Percentiles rank a stretch among this genome's conserved stretches.
These are phyloP conservation scores for Oligia fasciuncula DNA, from an alignment of 2,888 invertebrate genomes.

Conservation along the genomic window DNA sequence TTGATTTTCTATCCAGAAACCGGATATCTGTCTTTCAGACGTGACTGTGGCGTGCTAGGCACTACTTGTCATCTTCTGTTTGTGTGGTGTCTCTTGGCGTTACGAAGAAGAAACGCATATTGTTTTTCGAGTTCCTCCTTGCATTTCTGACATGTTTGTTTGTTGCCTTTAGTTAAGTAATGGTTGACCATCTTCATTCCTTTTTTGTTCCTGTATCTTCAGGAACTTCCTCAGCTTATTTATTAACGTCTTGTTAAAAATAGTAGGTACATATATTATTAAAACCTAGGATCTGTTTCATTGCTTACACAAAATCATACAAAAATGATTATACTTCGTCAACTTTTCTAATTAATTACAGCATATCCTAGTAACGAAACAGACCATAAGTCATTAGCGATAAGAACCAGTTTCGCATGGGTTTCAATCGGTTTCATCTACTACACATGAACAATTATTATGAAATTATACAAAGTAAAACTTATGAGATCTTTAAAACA, in stretches of 20 bases:
- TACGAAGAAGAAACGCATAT: neutral
- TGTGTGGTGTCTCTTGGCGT: neutral
- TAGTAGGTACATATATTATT: constrained; percentile 43
- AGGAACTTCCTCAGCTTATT: neutral
- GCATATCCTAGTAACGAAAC: constrained; percentile 61
- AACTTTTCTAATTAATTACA: constrained; percentile 56
- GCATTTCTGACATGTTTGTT: neutral
- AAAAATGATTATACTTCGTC: constrained; percentile 37
- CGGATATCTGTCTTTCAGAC: neutral
- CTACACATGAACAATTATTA: constrained; percentile 63
- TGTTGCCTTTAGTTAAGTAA: neutral
- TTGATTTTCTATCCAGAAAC: neutral
- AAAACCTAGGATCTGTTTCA: constrained; percentile 56
- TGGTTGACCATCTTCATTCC: neutral
- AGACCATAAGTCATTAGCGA: constrained; percentile 57
- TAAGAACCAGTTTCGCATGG: constrained; percentile 57
- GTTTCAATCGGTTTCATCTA: constrained; percentile 56
- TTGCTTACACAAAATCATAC: constrained; percentile 55
- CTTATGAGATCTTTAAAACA: constrained; percentile 61
- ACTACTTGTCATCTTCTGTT: neutral
- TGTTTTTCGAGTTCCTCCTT: neutral
- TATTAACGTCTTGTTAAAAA: constrained; percentile 37
- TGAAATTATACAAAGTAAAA: constrained; percentile 54
- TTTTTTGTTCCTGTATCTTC: neutral
- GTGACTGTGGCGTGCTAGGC: neutral